Evolutionary conservation across 2,797 vertebrate genomes (phyloP).

Genomic region (Lutjanus argentimaculatus): DNA sequence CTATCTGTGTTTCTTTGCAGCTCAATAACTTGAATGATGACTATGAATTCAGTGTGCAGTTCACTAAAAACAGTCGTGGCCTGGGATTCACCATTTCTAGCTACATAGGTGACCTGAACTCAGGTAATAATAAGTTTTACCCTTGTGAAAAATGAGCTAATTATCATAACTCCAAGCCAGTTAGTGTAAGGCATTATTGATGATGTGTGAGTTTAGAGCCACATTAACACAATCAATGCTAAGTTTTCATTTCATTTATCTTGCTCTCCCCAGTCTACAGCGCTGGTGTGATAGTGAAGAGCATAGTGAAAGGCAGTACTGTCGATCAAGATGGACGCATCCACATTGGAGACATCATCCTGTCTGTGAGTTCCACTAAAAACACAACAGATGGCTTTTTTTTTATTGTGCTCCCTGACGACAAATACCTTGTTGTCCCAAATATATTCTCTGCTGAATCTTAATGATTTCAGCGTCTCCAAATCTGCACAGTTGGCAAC

Average conservation of each 20-base stretch:
- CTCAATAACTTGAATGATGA: slow-evolving; percentile 75
- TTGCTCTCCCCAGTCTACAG: slow-evolving; percentile 80
- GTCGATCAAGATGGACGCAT: slow-evolving; percentile 93
- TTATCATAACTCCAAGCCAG: slow-evolving; percentile 1
- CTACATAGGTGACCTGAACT: slow-evolving; percentile 91
- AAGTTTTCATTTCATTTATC: background rate
- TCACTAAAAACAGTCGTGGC: slow-evolving; percentile 92
- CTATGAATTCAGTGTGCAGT: slow-evolving; percentile 88
- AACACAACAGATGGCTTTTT: slow-evolving; percentile 34
- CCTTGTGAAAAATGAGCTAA: background rate
- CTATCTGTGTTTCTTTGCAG: slow-evolving; percentile 73
- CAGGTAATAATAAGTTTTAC: slow-evolving; percentile 84
- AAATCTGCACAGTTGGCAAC: slow-evolving; percentile 57
- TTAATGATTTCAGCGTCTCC: slow-evolving; percentile 48
- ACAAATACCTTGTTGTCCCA: slow-evolving; percentile 47
- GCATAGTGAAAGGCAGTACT: slow-evolving; percentile 92
- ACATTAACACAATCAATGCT: background rate
- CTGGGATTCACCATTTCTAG: slow-evolving; percentile 94
- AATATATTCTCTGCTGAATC: slow-evolving; percentile 46
- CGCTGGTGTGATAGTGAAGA: slow-evolving; percentile 94
- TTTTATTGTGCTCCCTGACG: slow-evolving; percentile 29
- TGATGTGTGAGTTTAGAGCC: background rate
- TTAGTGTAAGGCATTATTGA: background rate
- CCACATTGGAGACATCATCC: slow-evolving; percentile 92
- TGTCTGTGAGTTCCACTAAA: slow-evolving; percentile 89